Evolutionary conservation across 2,888 invertebrate species (phyloP).

Genomic region (Lithophane leautieri): DNA sequence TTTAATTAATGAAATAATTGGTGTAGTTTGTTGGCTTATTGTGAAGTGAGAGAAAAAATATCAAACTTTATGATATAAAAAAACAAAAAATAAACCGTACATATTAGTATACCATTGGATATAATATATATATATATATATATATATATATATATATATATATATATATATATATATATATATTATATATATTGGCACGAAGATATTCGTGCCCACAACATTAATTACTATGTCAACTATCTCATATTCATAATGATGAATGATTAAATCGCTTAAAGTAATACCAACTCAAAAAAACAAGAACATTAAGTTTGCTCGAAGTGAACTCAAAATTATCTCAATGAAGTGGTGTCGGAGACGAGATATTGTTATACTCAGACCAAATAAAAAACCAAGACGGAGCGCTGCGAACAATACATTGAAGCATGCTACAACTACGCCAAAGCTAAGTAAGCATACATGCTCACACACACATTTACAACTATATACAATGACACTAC

Average conservation of each 20-base stretch:
- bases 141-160: too few species aligned
- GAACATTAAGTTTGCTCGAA: background rate
- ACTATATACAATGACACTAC: too few species aligned
- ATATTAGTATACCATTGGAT: background rate
- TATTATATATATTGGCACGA: too few species aligned
- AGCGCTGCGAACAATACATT: too few species aligned
- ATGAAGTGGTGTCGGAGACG: background rate
- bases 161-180: too few species aligned
- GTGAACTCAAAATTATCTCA: background rate
- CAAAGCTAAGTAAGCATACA: too few species aligned
- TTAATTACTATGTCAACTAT: background rate
- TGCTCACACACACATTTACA: too few species aligned
- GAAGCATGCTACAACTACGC: too few species aligned
- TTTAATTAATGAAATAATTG: slow-evolving; percentile 32
- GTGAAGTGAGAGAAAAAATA: background rate
- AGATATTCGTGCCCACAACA: background rate
- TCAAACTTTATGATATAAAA: background rate
- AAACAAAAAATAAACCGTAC: background rate
- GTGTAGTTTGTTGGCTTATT: background rate
- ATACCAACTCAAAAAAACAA: background rate
- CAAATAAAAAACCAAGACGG: too few species aligned
- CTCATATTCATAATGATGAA: too few species aligned
- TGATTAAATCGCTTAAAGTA: background rate
- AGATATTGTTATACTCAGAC: too few species aligned
- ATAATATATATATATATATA: too few species aligned